Base-by-base conservation (phyloP, 37 sponge, comb jelly and placozoan genomes). In the Halichondria panicea region DNA sequence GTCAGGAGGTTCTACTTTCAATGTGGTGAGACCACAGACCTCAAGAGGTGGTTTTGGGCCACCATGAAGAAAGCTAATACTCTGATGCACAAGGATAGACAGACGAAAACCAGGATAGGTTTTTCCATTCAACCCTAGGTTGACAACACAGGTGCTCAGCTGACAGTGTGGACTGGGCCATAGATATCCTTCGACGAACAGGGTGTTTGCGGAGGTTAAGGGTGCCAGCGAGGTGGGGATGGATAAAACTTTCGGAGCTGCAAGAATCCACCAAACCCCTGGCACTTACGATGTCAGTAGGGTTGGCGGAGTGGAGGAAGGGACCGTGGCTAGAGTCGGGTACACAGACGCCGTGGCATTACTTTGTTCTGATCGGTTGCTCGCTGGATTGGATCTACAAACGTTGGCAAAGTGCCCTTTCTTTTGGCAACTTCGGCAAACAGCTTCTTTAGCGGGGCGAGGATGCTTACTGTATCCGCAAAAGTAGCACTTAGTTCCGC, bases 371-470 rank as follows among this genome's bases (percentile, higher is more conserved):
- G 4, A 2, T 21, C 34, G 68, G 2, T 6, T 3, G 34, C 43
- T 4, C 9, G 68, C 44, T 22, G 44, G 68, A 8, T 42, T 40
- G 24, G 68, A 67, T 21, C 43, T 67, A 34, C 68, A 67, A 34
- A 67, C 68, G 43, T 67, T 67, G 68, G 43, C 68, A 67, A 67
- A 67, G 43, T 67, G 68, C 44, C 68, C 68, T 24, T 67, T 67
- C 50, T 48, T 48, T 13, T 48, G 50, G 13, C 50, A 48, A 13
- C 50, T 48, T 48, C 50, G 9, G 13, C 50, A 48, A 9, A 13
- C 13, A 13, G 50, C 50, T 9, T 48, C 50, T 13, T 48, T 48
- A 48, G n/a, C n/a, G 8, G 7, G 68, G 24, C 38, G n/a, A n/a
- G n/a, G n/a, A n/a, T n/a, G n/a, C n/a, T 67, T 67, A 28, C 38